Evolutionary conservation across 2,113 vertebrate species (phyloP).

Genomic region (Centropus bengalensis): DNA sequence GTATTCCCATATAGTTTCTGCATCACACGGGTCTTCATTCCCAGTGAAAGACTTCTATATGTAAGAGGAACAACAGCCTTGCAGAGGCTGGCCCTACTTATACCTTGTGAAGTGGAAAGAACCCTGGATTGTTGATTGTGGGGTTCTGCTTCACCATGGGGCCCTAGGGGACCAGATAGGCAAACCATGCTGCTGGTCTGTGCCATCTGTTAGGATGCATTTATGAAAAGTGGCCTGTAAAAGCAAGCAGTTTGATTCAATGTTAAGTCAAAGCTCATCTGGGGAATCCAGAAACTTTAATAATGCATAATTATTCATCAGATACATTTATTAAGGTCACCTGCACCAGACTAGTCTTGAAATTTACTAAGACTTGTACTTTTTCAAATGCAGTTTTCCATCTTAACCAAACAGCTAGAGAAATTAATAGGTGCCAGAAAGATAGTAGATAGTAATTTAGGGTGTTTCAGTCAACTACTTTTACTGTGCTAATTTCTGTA

Average conservation of each 20-base stretch:
- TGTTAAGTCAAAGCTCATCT: neutral
- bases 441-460: neutral
- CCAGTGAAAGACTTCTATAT: neutral
- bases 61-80: neutral
- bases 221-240: neutral
- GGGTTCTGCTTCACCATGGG: neutral
- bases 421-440: neutral
- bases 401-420: neutral
- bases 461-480: constrained; percentile 26
- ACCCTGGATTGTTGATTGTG: neutral
- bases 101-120: neutral
- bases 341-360: neutral
- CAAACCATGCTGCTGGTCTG: neutral
- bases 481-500: constrained; percentile 38
- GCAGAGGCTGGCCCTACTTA: neutral
- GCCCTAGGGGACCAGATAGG: neutral
- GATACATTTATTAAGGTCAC: neutral
- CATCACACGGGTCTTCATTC: neutral
- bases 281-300: neutral
- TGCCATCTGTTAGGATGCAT: neutral
- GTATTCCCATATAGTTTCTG: neutral
- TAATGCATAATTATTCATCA: neutral
- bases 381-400: neutral
- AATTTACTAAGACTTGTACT: neutral
- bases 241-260: neutral